Evolutionary conservation across 2,888 invertebrate genomes (phyloP).

Genomic region (Thumatha senex): DNA sequence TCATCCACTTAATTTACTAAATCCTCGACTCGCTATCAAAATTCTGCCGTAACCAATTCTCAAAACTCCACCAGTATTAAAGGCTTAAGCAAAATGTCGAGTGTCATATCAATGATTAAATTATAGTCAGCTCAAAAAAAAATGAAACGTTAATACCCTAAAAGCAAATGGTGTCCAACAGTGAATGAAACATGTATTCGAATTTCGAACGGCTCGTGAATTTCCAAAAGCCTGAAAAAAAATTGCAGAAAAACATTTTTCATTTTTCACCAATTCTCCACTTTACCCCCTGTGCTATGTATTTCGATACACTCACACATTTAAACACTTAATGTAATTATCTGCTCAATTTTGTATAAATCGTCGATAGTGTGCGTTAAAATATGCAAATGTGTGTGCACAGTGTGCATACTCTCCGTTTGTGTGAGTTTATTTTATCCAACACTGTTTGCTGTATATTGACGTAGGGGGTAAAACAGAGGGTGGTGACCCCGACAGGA

Average conservation of each 20-base stretch:
- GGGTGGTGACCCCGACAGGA: constrained; percentile 33
- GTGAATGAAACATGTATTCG: constrained; percentile 21
- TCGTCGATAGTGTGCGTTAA: constrained; percentile 35
- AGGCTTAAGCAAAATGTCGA: constrained; percentile 12
- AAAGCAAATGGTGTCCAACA: constrained; percentile 33
- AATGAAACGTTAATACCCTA: constrained; percentile 38
- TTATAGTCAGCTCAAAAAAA: constrained; percentile 26
- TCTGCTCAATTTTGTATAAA: constrained; percentile 74
- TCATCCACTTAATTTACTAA: background rate
- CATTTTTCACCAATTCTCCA: constrained; percentile 48
- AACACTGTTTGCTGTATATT: constrained; percentile 69
- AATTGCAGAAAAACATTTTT: constrained; percentile 55
- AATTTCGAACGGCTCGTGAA: constrained; percentile 38
- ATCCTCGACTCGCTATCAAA: constrained; percentile 3
- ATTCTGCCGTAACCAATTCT: background rate
- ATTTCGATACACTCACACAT: constrained; percentile 30
- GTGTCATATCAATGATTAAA: constrained; percentile 15
- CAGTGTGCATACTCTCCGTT: constrained; percentile 18
- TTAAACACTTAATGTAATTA: constrained; percentile 69
- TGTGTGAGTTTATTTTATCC: constrained; percentile 71
- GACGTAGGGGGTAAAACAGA: constrained; percentile 48
- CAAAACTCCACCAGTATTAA: constrained; percentile 3
- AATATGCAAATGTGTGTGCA: constrained; percentile 12
- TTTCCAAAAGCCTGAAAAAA: constrained; percentile 32
- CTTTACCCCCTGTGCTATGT: constrained; percentile 18